phyloP scores from a whole-genome alignment of 2,113 vertebrate genomes.

The Pteropus alecto region DNA sequence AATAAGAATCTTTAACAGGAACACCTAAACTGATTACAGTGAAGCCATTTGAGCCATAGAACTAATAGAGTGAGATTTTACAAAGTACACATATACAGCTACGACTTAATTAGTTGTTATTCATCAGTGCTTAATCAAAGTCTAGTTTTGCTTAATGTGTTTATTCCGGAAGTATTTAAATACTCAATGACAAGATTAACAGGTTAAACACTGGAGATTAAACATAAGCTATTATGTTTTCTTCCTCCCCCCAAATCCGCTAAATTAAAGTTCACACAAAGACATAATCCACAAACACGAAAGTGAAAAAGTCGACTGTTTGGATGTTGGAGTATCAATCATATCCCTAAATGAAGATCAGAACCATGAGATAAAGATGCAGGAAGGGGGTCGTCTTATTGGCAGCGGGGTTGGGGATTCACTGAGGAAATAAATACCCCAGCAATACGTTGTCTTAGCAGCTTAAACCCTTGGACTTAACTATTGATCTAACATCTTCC shows the following conservation, averaged over 20 bases:
- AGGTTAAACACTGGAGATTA: background rate
- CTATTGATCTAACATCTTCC: background rate
- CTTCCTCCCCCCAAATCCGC: background rate
- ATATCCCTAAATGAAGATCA: background rate
- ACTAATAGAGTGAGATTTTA: background rate
- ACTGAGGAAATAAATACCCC: background rate
- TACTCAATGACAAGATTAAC: background rate
- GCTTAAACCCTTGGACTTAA: background rate
- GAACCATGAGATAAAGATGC: background rate
- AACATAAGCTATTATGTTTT: background rate
- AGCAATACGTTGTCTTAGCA: background rate
- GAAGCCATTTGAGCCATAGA: background rate
- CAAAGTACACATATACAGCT: background rate
- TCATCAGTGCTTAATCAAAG: background rate
- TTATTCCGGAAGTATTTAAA: background rate
- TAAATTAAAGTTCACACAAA: background rate
- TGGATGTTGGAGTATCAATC: background rate
- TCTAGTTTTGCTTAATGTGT: background rate
- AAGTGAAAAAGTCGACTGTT: background rate
- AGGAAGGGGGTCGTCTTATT: background rate
- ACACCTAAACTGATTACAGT: background rate
- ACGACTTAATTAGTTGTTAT: background rate
- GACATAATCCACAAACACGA: background rate
- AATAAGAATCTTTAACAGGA: background rate
- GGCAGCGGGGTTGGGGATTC: too few species aligned